These are phyloP conservation scores for Babyrousa celebensis DNA, from an alignment of 2,797 vertebrate genomes.

Conservation along the genomic window DNA sequence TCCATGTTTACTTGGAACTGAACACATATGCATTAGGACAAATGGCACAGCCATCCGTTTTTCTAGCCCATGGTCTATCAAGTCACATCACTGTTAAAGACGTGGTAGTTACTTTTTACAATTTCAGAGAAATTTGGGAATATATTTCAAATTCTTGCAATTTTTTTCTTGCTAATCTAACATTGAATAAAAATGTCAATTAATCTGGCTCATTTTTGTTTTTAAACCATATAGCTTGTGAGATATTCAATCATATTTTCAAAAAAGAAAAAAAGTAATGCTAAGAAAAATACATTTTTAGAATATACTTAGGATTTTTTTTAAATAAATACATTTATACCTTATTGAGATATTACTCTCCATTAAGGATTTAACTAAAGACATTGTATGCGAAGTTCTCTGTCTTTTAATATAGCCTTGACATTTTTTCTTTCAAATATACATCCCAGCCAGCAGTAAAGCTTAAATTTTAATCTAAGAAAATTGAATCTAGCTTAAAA, in stretches of 20 bases:
- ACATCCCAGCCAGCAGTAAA: not conserved
- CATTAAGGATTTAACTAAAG: constrained; percentile 8
- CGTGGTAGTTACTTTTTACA: not conserved
- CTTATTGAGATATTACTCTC: not conserved
- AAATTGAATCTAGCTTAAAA: not conserved
- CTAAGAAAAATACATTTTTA: not conserved
- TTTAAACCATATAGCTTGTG: constrained; percentile 6
- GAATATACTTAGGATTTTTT: constrained; percentile 6
- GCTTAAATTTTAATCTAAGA: constrained; percentile 38
- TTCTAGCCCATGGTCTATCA: not conserved
- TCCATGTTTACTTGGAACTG: not conserved
- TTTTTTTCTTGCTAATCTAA: not conserved
- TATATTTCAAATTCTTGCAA: not conserved
- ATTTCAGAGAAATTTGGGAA: not conserved
- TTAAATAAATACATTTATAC: not conserved
- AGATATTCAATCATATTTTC: not conserved
- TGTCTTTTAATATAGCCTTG: not conserved
- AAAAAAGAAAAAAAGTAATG: not conserved
- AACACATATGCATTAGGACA: not conserved
- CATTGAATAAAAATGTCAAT: not conserved
- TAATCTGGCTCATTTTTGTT: constrained; percentile 26
- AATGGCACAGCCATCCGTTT: not conserved
- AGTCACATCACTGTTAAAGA: not conserved
- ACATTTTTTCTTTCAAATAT: not conserved
- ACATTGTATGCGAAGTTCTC: not conserved